Evolutionary conservation across 1,140 invertebrate genomes (phyloP).

Genomic region (Calycopis cecrops): DNA sequence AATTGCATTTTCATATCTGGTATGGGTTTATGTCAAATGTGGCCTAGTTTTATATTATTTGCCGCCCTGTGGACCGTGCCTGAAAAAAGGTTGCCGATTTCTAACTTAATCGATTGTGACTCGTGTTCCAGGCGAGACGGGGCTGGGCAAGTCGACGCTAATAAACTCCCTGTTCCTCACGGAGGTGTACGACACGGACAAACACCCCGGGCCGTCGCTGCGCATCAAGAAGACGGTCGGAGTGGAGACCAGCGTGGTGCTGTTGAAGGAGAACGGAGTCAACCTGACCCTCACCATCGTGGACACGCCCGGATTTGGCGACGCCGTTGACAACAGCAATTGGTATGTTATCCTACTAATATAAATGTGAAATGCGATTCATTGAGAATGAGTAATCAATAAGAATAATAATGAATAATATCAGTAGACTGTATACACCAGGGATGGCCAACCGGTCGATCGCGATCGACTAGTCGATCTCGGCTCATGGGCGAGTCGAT

Average conservation of each 20-base stretch:
- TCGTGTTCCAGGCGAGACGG: slow-evolving; percentile 87
- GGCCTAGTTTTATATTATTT: too few species aligned
- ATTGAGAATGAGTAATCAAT: too few species aligned
- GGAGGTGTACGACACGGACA: slow-evolving; percentile 94
- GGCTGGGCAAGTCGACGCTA: slow-evolving; percentile 98
- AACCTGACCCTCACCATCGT: slow-evolving; percentile 94
- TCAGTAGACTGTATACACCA: too few species aligned
- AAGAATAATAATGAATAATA: too few species aligned
- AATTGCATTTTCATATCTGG: too few species aligned
- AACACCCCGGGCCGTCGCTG: slow-evolving; percentile 91
- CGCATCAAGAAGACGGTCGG: slow-evolving; percentile 94
- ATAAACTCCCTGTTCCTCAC: slow-evolving; percentile 99
- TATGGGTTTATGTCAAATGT: too few species aligned
- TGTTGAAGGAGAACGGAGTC: slow-evolving; percentile 94
- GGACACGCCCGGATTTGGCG: slow-evolving; percentile 99
- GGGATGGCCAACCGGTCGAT: too few species aligned
- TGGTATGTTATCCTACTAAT: slow-evolving; percentile 75
- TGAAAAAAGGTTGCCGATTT: too few species aligned
- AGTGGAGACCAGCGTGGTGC: slow-evolving; percentile 94
- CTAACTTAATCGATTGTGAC: background rate
- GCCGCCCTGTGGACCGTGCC: too few species aligned
- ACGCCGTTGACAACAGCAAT: slow-evolving; percentile 98
- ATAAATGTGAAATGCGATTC: too few species aligned
- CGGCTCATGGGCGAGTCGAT: too few species aligned
- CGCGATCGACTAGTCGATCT: too few species aligned